Base-by-base conservation (phyloP, 1,140 invertebrate species). In the Leptinotarsa defecta region DNA sequence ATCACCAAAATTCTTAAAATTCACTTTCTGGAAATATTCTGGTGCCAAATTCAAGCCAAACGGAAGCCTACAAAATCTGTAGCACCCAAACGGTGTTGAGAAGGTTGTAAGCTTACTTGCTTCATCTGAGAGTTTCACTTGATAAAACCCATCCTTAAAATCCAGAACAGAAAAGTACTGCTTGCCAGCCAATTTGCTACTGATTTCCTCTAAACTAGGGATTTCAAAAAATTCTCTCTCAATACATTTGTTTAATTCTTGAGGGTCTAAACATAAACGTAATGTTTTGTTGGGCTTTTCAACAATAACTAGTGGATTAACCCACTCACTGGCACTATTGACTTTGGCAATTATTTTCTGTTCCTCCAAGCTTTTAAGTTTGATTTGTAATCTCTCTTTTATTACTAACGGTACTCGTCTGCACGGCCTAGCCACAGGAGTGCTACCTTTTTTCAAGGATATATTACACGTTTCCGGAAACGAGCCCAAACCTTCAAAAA, bases 91-190 rank as follows among this genome's bases (percentile, higher is more conserved):
- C 3, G 80, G 83, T 11, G 86, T 86, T 62, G 79, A 82, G 74
- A 87, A 52, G 5, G 49, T 52, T 52, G 11, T 52, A 85, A 13
- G 84, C 86, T 68, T 76, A 81, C 2, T 79, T 75, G 27, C 85
- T 52, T 52, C 49, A 52, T 52, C 17, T 52, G 49, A 52, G 49
- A 52, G 13, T 79, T 57, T 69, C 75, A 72, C 81, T 83, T 83
- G 81, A 77, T 82, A 81, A 78, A 86, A 85, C 13, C 75, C 81
- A 22, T 82, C 75, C 69, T 85, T 84, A 11, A 84, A 81, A 83
- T 89, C 87, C 22, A 88, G 75, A 24, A 84, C 84, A 5, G 84
- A 84, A 80, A 87, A 89, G 57, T 84, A 75, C 76, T 81, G 82
- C 74, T 84, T 82, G 8, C 83, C 84, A 43, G 74, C 61, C 22